A percentile compares a stretch with the other conserved stretches of the same genome.
Conservation (phyloP, 2,113 vertebrate species). For the Crotophaga sulcirostris region DNA sequence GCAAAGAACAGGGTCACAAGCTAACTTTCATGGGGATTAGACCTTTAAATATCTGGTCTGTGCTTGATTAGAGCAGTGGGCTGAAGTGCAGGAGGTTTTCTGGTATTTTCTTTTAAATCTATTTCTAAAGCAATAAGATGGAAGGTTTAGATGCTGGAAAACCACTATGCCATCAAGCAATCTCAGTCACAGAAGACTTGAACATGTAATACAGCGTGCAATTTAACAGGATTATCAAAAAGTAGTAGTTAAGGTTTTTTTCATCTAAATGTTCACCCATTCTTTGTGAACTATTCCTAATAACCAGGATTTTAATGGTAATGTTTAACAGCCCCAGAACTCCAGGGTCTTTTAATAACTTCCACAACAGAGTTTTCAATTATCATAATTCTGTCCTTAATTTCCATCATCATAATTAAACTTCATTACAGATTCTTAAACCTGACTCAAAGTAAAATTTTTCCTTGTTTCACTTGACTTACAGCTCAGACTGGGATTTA, state of each 20-base stretch:
- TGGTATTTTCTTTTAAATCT: not conserved
- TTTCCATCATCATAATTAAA: slow-evolving; percentile 73
- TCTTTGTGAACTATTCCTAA: slow-evolving; percentile 59
- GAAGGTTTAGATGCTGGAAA: not conserved
- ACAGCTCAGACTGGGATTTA: slow-evolving; percentile 39
- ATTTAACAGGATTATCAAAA: slow-evolving; percentile 14
- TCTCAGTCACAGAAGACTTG: not conserved
- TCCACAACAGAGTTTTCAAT: slow-evolving; percentile 71
- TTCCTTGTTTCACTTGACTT: slow-evolving; percentile 51
- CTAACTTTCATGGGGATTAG: not conserved
- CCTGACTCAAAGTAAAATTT: slow-evolving; percentile 63
- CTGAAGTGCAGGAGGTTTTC: not conserved
- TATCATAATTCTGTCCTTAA: slow-evolving; percentile 71
- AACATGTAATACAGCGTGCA: not conserved
- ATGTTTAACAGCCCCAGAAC: slow-evolving; percentile 58
- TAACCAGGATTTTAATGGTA: slow-evolving; percentile 68
- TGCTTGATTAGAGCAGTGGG: not conserved
- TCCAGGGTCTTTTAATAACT: slow-evolving; percentile 68
- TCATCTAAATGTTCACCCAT: not conserved
- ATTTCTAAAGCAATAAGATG: not conserved
- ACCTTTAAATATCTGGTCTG: not conserved
- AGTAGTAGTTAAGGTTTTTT: slow-evolving; percentile 2
- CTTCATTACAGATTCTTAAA: slow-evolving; percentile 70
- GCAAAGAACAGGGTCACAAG: not conserved
- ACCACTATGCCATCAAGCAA: not conserved